phyloP scores from a whole-genome alignment of 2,113 vertebrate genomes.

The Conger conger region DNA sequence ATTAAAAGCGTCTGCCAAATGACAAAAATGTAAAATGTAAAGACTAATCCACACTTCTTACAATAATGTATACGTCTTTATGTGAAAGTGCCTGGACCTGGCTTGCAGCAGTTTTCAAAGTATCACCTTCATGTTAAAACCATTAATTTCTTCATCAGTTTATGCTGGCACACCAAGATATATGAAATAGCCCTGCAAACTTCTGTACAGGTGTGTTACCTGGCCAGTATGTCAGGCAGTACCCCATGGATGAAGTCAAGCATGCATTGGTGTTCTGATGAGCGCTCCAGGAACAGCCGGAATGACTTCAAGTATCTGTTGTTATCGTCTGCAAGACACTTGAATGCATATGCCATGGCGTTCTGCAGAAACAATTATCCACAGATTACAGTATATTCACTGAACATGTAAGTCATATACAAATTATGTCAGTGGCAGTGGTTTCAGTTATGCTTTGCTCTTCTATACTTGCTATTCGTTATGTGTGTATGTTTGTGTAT shows the following conservation, averaged over 20 bases:
- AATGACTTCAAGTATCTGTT: constrained; percentile 73
- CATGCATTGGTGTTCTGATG: constrained; percentile 83
- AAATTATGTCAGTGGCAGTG: background rate
- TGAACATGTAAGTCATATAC: background rate
- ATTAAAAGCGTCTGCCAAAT: too few relatives aligned
- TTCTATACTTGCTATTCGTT: too few relatives aligned
- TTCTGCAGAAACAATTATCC: constrained; percentile 40
- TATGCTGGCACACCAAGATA: too few relatives aligned
- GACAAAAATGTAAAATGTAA: too few relatives aligned
- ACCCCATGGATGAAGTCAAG: constrained; percentile 71
- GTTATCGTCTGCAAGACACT: constrained; percentile 64
- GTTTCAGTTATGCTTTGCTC: too few relatives aligned
- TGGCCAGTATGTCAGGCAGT: constrained; percentile 67
- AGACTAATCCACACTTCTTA: too few relatives aligned
- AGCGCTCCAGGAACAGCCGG: constrained; percentile 76
- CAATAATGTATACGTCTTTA: too few relatives aligned
- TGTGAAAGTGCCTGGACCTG: too few relatives aligned
- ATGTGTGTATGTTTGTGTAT: too few relatives aligned
- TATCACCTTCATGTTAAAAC: background rate
- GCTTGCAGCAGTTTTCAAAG: too few relatives aligned
- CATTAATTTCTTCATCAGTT: background rate
- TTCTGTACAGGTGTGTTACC: constrained; percentile 57
- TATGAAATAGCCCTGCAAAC: too few relatives aligned
- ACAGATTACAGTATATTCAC: background rate
- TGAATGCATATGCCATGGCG: constrained; percentile 63